A percentile compares a stretch with the other conserved stretches of the same genome.
These are phyloP conservation scores for Epirrita christyi DNA, from an alignment of 2,888 invertebrate species.

Conservation along the genomic window DNA sequence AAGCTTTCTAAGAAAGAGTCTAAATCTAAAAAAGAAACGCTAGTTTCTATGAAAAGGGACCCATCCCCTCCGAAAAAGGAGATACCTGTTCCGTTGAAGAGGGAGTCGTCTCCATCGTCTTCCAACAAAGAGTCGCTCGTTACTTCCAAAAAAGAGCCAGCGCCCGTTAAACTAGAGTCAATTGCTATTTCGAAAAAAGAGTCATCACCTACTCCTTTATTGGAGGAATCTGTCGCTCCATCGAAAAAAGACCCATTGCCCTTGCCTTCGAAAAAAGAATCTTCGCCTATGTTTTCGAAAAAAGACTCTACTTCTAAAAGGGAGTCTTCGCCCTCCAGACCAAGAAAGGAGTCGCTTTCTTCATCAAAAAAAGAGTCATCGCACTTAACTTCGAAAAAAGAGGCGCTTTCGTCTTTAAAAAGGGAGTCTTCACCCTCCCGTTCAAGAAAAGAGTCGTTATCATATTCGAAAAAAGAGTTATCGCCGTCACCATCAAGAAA, in stretches of 20 bases:
- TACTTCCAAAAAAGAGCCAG: conserved; percentile 10
- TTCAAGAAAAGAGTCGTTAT: not conserved
- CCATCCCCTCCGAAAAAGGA: conserved; percentile 10
- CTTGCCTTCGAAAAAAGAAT: conserved; percentile 5
- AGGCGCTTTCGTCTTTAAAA: conserved; percentile 6
- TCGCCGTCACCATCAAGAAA: conserved; percentile 20
- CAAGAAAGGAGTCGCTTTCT: conserved; percentile 2
- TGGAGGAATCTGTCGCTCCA: conserved; percentile 1
- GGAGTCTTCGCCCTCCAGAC: conserved; percentile 4
- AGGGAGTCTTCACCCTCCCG: conserved; percentile 5
- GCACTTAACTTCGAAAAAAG: conserved; percentile 7
- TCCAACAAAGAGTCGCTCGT: conserved; percentile 2
- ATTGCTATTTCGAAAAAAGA: conserved; percentile 9
- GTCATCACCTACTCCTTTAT: conserved; percentile 4
- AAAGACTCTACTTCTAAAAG: conserved; percentile 4
- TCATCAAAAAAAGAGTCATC: conserved; percentile 15
- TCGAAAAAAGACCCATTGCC: conserved; percentile 9
- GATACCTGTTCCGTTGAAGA: conserved; percentile 2
- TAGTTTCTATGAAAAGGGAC: conserved; percentile 2
- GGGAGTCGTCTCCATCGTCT: conserved; percentile 12
- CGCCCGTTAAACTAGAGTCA: conserved; percentile 6
- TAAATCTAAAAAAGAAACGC: conserved; percentile 18
- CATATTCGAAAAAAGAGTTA: conserved; percentile 18
- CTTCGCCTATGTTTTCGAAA: conserved; percentile 5
- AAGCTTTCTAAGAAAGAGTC: conserved; percentile 19